phyloP scores from a whole-genome alignment of 2,797 vertebrate species.

The Galaxias olidus region DNA sequence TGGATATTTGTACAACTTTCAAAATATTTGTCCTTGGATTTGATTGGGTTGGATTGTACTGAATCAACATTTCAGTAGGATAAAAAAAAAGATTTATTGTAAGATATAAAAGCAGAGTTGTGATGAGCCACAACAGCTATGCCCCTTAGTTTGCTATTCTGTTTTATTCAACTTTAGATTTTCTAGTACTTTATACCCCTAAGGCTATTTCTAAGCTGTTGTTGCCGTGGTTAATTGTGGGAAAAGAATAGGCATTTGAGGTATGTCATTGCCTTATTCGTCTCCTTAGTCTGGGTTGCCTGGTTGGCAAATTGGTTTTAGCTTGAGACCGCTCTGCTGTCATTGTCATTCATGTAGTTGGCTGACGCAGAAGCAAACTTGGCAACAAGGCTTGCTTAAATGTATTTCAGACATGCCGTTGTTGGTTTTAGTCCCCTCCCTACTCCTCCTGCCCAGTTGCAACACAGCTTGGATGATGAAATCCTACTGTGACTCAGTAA shows the following conservation, averaged over 20 bases:
- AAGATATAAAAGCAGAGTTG: too few species aligned
- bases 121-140: too few species aligned
- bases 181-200: constrained; percentile 13
- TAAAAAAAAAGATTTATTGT: too few species aligned
- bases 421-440: constrained; percentile 52
- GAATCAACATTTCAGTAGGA: too few species aligned
- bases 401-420: constrained; percentile 56
- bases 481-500: constrained; percentile 45
- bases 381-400: constrained; percentile 29
- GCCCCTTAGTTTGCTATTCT: background rate
- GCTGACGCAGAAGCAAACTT: constrained; percentile 46
- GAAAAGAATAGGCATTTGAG: constrained; percentile 19
- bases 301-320: background rate
- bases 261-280: constrained; percentile 28
- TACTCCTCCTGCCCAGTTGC: constrained; percentile 21
- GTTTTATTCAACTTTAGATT: background rate
- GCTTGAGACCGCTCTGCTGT: constrained; percentile 14
- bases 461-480: constrained; percentile 48
- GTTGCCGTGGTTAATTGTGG: constrained; percentile 18
- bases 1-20: too few species aligned
- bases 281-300: constrained; percentile 11
- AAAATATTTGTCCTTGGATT: too few species aligned
- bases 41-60: too few species aligned
- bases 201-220: background rate
- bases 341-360: constrained; percentile 41